phyloP scores from a whole-genome alignment of 1,140 invertebrate genomes.

The Temnothorax nylanderi region DNA sequence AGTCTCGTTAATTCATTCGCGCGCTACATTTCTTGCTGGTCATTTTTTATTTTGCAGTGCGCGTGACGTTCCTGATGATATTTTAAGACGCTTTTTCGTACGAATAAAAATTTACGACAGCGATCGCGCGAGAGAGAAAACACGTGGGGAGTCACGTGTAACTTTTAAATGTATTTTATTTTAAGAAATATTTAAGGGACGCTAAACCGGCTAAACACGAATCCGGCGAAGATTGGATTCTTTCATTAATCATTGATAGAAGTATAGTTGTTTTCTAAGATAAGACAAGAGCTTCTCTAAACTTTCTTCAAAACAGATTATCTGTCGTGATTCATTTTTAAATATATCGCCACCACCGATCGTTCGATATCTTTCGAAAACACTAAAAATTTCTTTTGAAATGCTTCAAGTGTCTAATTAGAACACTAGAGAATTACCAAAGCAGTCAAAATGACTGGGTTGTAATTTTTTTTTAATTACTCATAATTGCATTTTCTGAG shows the following conservation, averaged over 20 bases:
- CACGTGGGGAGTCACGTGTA: no score
- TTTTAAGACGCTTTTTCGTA: neutral
- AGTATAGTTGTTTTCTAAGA: neutral
- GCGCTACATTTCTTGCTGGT: neutral
- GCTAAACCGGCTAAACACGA: neutral
- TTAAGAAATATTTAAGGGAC: neutral
- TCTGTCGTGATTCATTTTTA: neutral
- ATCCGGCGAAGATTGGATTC: neutral
- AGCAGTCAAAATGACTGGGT: neutral
- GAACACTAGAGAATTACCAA: neutral
- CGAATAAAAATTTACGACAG: neutral
- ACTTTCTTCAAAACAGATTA: neutral
- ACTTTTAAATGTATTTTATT: neutral
- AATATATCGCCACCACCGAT: neutral
- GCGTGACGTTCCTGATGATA: neutral
- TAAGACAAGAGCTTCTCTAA: neutral
- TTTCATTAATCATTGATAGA: neutral
- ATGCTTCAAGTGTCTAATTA: neutral
- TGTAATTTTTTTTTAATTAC: neutral
- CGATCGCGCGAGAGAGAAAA: neutral
- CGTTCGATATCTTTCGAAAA: neutral
- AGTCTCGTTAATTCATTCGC: neutral
- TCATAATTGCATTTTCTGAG: neutral
- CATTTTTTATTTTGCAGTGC: neutral
- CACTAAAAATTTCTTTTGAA: neutral